Conservation (phyloP, 2,113 vertebrate species). For the Athene cunicularia region DNA sequence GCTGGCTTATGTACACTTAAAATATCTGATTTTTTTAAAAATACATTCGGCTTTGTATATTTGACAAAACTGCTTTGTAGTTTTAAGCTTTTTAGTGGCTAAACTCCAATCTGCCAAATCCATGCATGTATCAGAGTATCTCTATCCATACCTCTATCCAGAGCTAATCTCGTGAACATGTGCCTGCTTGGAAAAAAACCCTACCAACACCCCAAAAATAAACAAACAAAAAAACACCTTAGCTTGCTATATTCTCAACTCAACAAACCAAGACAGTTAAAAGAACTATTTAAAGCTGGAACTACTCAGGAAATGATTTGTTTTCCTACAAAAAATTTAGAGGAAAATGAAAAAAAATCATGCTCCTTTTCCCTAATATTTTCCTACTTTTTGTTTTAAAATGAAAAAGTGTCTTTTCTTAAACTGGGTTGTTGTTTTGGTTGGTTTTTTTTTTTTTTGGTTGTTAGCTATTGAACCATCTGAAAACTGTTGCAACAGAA, state of each 20-base stretch:
- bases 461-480: neutral
- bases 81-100: neutral
- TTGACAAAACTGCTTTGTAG: neutral
- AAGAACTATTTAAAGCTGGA: neutral
- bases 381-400: neutral
- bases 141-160: neutral
- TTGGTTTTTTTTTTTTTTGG: neutral
- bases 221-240: neutral
- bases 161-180: neutral
- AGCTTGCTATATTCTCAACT: neutral
- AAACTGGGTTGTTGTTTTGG: neutral
- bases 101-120: neutral
- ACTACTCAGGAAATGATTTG: neutral
- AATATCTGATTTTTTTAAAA: neutral
- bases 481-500: neutral
- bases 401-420: neutral
- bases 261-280: neutral
- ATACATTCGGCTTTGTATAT: neutral
- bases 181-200: neutral
- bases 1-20: neutral
- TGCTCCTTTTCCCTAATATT: neutral
- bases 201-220: too few species aligned
- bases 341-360: neutral
- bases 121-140: neutral
- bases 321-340: neutral